Percentiles rank a stretch among this genome's conserved stretches.
phyloP scores from a whole-genome alignment of 2,113 vertebrate species.

The Hemibagrus wyckioides region DNA sequence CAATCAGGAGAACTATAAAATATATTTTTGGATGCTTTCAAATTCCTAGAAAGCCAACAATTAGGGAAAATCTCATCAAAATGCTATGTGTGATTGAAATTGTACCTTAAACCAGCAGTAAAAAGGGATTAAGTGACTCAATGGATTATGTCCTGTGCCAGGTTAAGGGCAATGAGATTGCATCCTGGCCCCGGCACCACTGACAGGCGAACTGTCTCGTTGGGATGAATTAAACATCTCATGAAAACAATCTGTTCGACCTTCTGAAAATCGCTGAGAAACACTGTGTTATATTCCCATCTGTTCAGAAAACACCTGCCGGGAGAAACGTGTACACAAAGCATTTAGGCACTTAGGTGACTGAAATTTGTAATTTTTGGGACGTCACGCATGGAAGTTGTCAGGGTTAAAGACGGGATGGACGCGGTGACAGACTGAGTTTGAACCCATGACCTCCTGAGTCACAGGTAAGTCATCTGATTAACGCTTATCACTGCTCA shows the following conservation, averaged over 20 bases:
- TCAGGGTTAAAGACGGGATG: slow-evolving; percentile 6
- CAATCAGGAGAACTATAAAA: background rate
- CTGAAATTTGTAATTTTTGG: background rate
- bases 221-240: slow-evolving; percentile 52
- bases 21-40: background rate
- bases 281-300: background rate
- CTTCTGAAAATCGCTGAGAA: slow-evolving; percentile 29
- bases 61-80: slow-evolving; percentile 7
- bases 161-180: slow-evolving; percentile 43
- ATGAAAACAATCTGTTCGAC: slow-evolving; percentile 21
- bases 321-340: background rate
- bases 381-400: background rate
- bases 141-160: slow-evolving; percentile 40
- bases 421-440: background rate
- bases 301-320: background rate
- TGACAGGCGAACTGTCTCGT: slow-evolving; percentile 49
- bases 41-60: background rate
- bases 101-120: slow-evolving; percentile 19
- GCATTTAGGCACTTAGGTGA: background rate
- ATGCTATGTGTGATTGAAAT: slow-evolving; percentile 12
- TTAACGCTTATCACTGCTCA: background rate
- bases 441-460: background rate
- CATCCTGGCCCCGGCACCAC: slow-evolving; percentile 33
- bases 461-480: slow-evolving; percentile 2
- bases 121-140: slow-evolving; percentile 27